Percentiles rank a stretch among this genome's conserved stretches.
phyloP scores from a whole-genome alignment of 2,888 invertebrate genomes.

The Andrena flavipes region DNA sequence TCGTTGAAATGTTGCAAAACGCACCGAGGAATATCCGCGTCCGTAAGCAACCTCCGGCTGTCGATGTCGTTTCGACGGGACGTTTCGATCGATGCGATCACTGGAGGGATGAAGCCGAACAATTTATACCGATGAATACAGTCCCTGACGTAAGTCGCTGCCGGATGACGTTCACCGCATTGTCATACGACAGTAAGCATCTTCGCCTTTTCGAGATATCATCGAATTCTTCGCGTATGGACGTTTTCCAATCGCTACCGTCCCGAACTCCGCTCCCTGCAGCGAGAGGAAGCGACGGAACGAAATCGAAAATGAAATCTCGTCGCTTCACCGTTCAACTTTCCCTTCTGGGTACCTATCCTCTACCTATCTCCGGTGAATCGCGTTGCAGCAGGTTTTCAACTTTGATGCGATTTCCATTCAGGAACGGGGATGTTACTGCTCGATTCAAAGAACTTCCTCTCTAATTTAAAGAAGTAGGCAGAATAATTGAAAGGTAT shows the following conservation, averaged over 20 bases:
- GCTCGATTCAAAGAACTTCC: too few relatives aligned
- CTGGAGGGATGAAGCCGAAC: conserved; percentile 39
- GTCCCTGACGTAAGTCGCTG: conserved; percentile 55
- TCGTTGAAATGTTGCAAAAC: neutral
- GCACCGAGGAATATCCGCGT: neutral
- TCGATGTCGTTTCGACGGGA: neutral
- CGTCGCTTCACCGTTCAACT: neutral
- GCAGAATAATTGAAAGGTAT: too few relatives aligned
- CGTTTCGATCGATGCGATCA: conserved; percentile 19
- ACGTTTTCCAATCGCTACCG: conserved; percentile 35
- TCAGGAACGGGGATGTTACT: too few relatives aligned
- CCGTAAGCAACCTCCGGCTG: conserved; percentile 5
- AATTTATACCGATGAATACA: conserved; percentile 60
- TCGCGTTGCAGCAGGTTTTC: too few relatives aligned
- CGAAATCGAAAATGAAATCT: conserved; percentile 9
- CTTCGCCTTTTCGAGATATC: conserved; percentile 41
- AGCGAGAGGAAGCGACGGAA: neutral
- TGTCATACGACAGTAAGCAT: conserved; percentile 40
- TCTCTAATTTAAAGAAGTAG: too few relatives aligned
- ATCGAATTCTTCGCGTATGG: conserved; percentile 47
- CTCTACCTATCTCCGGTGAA: too few relatives aligned
- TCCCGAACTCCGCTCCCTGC: neutral
- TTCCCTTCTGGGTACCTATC: too few relatives aligned
- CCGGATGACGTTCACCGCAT: conserved; percentile 53
- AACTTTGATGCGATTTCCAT: too few relatives aligned